These are phyloP conservation scores for Dolichomitus sp. DNA, from an alignment of 2,888 invertebrate genomes.

Conservation along the genomic window DNA sequence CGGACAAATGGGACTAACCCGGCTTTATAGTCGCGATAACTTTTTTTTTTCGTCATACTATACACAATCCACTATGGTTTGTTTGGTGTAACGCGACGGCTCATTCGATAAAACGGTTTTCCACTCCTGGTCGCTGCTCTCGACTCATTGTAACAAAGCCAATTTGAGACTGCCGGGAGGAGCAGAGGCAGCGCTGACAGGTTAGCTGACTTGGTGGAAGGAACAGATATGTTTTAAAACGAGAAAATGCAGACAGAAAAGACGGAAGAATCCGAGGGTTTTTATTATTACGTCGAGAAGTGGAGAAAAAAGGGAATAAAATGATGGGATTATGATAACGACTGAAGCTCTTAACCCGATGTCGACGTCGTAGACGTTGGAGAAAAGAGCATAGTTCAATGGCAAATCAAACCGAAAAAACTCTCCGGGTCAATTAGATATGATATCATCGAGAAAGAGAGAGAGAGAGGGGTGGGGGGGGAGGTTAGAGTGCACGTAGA, in stretches of 20 bases:
- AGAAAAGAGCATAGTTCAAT: neutral
- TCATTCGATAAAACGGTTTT: constrained; percentile 13
- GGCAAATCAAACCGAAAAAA: constrained; percentile 11
- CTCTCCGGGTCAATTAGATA: constrained; percentile 43
- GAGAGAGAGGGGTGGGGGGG: neutral
- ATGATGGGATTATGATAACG: constrained; percentile 44
- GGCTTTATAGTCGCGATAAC: constrained; percentile 70
- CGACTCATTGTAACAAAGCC: constrained; percentile 61
- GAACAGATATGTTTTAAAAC: constrained; percentile 2
- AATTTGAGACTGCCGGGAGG: constrained; percentile 49
- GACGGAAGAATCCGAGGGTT: constrained; percentile 2
- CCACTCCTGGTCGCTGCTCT: neutral
- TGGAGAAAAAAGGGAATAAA: neutral
- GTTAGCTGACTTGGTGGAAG: constrained; percentile 8
- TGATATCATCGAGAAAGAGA: constrained; percentile 32
- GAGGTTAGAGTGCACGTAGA: neutral
- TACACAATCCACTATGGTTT: neutral
- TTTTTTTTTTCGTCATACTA: constrained; percentile 11
- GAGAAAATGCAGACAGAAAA: neutral
- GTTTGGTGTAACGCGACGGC: neutral
- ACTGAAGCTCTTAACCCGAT: constrained; percentile 40
- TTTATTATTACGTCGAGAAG: neutral
- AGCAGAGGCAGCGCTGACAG: neutral
- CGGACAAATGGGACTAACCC: constrained; percentile 68
- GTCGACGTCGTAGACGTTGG: neutral